Evolutionary conservation across 2,888 invertebrate species (phyloP), one percentile per base, ranked within the genome.

Genomic region (Aphelenchoides bicaudatus): DNA sequence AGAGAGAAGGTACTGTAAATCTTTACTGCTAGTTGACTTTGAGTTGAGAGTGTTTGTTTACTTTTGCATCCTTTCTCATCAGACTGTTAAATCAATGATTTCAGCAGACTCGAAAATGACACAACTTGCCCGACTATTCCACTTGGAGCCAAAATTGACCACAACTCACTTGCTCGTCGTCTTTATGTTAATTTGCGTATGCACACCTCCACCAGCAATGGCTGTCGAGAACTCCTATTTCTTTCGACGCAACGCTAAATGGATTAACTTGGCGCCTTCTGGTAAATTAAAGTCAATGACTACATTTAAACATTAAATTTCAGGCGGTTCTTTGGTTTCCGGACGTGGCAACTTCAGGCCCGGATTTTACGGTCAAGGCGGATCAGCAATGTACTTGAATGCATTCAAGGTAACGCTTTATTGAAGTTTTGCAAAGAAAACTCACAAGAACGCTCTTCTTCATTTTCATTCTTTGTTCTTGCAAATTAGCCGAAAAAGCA

Each of bases 281-380:
- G 51, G 51, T 25, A 38, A 10, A 39, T 38, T 48, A 27, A 10
- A 8, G 8, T 10, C 6, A 6, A n/a, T 38, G 39, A 48, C 8
- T n/a, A 49, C 28, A 21, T n/a, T 43, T 2, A 2, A 49, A 8
- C 10, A 13, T 2, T 16, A 39, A 3, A 13, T 51, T 16, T 57
- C 43, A 16, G 68, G 68, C 30, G 67, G 67, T 8, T 65, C 64
- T 19, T 46, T 63, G 19, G 64, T 63, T 6, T 69, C 68, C 5
- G 64, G 64, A 13, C 31, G 64, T 28, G 64, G 64, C 37, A 62
- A 68, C 52, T 64, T 64, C 28, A 38, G 64, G 37, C 64, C 64
- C 30, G 64, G 64, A 4, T 64, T 64, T 49, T 64, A 62, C 48
- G 43, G 63, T 23, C 30, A 51, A 27, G 69, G 53, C n/a, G 63